These are phyloP conservation scores for Aricia artaxerxes DNA, from an alignment of 2,888 invertebrate genomes.

Conservation along the genomic window DNA sequence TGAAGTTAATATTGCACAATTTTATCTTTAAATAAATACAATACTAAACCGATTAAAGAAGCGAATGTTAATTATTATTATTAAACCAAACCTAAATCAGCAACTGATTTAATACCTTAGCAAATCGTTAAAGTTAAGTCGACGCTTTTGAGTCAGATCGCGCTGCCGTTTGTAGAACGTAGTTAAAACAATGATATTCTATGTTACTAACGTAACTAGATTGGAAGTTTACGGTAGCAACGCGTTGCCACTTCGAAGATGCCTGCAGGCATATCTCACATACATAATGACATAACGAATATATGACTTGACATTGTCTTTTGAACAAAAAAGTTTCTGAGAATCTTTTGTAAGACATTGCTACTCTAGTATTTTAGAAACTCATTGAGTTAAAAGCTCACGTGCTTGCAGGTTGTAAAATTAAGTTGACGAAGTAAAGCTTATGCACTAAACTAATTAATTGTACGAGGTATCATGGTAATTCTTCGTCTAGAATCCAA, in stretches of 20 bases:
- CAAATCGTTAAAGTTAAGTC: slow-evolving; percentile 9
- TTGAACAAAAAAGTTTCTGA: too few species aligned
- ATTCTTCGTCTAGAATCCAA: background rate
- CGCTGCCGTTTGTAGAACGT: slow-evolving; percentile 29
- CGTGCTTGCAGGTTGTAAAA: slow-evolving; percentile 65
- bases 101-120: background rate
- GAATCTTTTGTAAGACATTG: too few species aligned
- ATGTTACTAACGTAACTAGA: too few species aligned
- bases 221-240: too few species aligned
- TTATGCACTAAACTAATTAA: slow-evolving; percentile 38
- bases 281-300: too few species aligned
- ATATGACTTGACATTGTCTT: too few species aligned
- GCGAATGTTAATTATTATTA: too few species aligned
- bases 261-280: too few species aligned
- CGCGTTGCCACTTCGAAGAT: too few species aligned
- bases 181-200: too few species aligned
- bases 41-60: background rate
- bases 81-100: background rate
- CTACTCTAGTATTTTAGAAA: too few species aligned
- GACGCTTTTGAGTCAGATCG: slow-evolving; percentile 4
- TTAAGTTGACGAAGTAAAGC: slow-evolving; percentile 52
- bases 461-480: slow-evolving; percentile 38
- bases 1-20: background rate
- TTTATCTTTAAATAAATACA: too few species aligned
- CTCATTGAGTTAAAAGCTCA: slow-evolving; percentile 41